phyloP scores from a whole-genome alignment of 2,797 vertebrate genomes.

The Megalops cyprinoides region DNA sequence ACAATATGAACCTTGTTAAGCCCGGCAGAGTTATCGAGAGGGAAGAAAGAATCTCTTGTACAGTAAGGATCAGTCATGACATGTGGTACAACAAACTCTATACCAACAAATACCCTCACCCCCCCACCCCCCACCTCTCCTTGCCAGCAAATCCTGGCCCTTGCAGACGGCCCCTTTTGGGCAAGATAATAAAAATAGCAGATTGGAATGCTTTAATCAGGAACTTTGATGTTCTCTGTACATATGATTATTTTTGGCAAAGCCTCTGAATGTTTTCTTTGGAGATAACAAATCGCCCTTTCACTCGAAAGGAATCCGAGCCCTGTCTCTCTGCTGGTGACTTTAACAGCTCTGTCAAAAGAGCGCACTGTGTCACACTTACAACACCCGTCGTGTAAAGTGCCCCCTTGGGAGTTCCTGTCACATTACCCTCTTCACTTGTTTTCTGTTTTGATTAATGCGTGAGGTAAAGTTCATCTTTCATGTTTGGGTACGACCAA shows the following conservation, averaged over 20 bases:
- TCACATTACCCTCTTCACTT: neutral
- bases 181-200: constrained; percentile 65
- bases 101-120: neutral
- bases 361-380: constrained; percentile 39
- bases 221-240: constrained; percentile 63
- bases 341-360: constrained; percentile 40
- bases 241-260: constrained; percentile 67
- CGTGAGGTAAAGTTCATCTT: neutral
- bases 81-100: constrained; percentile 53
- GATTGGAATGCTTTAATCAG: constrained; percentile 75
- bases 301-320: constrained; percentile 56
- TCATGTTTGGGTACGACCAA: too few relatives aligned
- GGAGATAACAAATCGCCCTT: constrained; percentile 66
- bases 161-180: constrained; percentile 58
- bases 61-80: constrained; percentile 51
- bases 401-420: neutral
- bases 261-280: constrained; percentile 59
- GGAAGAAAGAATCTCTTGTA: constrained; percentile 16
- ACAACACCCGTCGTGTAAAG: too few relatives aligned
- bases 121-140: too few relatives aligned
- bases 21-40: neutral
- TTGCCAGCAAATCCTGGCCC: constrained; percentile 34
- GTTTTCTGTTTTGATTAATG: neutral
- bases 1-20: neutral
- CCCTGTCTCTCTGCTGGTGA: constrained; percentile 42